Conservation (phyloP, 2,113 vertebrate genomes). For the Trematocara macrostoma region DNA sequence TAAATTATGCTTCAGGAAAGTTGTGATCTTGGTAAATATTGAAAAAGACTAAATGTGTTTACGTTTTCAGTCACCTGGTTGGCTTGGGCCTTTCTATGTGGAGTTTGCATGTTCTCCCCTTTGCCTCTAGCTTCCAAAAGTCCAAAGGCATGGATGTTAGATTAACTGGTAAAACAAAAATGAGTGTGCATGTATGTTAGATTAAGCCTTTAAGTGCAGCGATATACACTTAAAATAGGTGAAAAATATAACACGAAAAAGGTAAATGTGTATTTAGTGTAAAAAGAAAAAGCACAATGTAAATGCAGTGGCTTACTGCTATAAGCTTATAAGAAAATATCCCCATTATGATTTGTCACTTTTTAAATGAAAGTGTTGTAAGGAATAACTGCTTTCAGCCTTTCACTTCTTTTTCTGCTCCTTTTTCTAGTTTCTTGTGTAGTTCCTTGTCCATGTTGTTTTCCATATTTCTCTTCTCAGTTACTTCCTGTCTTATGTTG, state of each 20-base stretch:
- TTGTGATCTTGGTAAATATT: background rate
- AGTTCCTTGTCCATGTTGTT: background rate
- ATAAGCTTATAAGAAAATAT: background rate
- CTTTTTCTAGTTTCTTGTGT: background rate
- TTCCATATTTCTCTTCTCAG: background rate
- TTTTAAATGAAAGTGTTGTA: background rate
- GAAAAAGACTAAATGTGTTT: background rate
- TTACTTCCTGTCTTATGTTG: background rate
- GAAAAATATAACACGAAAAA: background rate
- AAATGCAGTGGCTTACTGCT: background rate
- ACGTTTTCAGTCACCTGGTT: background rate
- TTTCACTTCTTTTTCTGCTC: background rate
- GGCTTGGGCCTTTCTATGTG: background rate
- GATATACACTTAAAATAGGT: background rate
- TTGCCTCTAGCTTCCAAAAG: background rate
- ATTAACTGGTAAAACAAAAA: background rate
- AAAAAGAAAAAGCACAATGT: background rate
- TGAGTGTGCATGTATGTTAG: background rate
- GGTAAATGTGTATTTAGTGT: background rate
- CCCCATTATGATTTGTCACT: background rate
- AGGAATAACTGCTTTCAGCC: background rate
- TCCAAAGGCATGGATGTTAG: background rate
- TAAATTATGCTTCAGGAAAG: background rate
- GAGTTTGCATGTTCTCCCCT: background rate
- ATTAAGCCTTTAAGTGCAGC: background rate